Base-by-base conservation (phyloP, 2,113 vertebrate genomes). In the Anseranas semipalmata region DNA sequence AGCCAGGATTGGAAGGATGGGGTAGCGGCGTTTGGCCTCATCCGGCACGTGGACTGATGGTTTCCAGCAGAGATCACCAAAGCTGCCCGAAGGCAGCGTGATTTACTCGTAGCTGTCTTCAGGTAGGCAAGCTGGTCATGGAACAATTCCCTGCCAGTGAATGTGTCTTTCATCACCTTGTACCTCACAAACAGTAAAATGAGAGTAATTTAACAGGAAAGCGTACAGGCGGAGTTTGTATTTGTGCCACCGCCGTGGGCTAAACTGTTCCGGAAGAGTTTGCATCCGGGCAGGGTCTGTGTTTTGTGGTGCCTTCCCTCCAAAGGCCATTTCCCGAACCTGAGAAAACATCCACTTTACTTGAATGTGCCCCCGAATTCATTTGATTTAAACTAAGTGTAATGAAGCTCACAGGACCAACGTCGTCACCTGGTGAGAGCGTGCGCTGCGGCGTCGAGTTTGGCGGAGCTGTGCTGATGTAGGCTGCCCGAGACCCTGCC, bases 401-500 rank as follows among this genome's bases (percentile, higher is more conserved):
- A 50, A 30, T 9, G 21, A 68, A 67, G 3, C 6, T 90, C 16
- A 1, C 6, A 25, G 85, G 37, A 35, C 19, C n/a, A 41, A 2
- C 2, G 4, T 20, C 77, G 45, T 46, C 74, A 6, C 20, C 33
- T 24, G 73, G 67, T 2, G 12, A 53, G 58, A 28, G 45, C 37
- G 2, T 2, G 11, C 7, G 41, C 48, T 63, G n/a, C 16, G 2
- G 60, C 1, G 10, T 32, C 2, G 5, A 39, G 15, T n/a, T 89
- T 18, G 28, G 35, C 37, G 33, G 15, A 27, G 15, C 73, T 75
- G 10, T 15, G 53, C 63, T 71, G 59, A 6, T 58, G 66, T 7
- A 21, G 2, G 4, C 20, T 66, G n/a, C 24, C 37, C 19, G 14
- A 30, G 43, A 9, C 13, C 79, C 62, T 1, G 1, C 58, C 19